phyloP scores from a whole-genome alignment of 2,797 vertebrate genomes.

The Bryconaethiops microstoma region DNA sequence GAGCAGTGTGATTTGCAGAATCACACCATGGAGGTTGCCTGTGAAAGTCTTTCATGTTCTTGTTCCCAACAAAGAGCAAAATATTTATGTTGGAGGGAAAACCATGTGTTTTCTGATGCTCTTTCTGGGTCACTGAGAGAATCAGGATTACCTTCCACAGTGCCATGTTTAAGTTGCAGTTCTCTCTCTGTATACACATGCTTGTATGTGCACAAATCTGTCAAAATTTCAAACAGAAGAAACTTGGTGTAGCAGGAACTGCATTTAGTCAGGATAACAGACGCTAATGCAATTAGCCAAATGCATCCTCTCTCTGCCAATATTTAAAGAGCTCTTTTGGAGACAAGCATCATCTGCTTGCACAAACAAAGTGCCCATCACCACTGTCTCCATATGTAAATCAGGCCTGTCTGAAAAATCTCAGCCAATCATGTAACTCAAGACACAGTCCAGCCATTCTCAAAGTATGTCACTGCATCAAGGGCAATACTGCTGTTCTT shows the following conservation, averaged over 20 bases:
- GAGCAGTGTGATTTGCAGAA: slow-evolving; percentile 1
- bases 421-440: slow-evolving; percentile 1
- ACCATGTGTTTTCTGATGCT: background rate
- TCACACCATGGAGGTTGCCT: background rate
- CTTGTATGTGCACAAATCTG: background rate
- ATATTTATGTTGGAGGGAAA: background rate
- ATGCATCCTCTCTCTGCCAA: slow-evolving; percentile 21
- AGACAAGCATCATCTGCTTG: slow-evolving; percentile 26
- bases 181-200: background rate
- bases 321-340: slow-evolving; percentile 28
- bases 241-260: slow-evolving; percentile 1
- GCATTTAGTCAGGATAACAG: slow-evolving; percentile 15
- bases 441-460: background rate
- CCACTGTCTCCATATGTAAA: slow-evolving; percentile 20
- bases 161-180: background rate
- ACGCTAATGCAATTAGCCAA: slow-evolving; percentile 33
- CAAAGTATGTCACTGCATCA: slow-evolving; percentile 19
- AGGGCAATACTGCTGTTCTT: slow-evolving; percentile 31
- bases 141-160: slow-evolving; percentile 1
- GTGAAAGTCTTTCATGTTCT: slow-evolving; percentile 13
- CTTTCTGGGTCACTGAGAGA: background rate
- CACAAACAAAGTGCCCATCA: slow-evolving; percentile 22
- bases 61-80: slow-evolving; percentile 7
- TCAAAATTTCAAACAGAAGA: background rate
- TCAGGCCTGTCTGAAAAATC: slow-evolving; percentile 12